Conservation (phyloP, 1,140 invertebrate species). For the Rhopalosiphum maidis region DNA sequence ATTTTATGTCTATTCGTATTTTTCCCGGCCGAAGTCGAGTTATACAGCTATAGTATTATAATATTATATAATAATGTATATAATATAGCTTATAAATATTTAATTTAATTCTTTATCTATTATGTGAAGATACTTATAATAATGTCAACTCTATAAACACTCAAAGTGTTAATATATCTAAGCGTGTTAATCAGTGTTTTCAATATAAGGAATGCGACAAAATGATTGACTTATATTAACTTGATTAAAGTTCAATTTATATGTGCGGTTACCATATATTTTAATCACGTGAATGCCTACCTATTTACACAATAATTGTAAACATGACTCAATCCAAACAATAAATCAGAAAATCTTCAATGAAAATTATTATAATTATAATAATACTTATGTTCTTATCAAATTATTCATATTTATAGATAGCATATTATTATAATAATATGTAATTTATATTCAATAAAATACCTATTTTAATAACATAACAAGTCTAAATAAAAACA, state of each 20-base stretch:
- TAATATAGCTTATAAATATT: neutral
- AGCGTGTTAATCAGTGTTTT: neutral
- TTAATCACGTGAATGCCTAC: neutral
- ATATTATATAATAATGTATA: too few species aligned
- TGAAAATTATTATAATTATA: neutral
- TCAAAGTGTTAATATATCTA: neutral
- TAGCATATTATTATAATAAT: neutral
- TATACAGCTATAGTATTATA: too few species aligned
- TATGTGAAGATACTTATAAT: neutral
- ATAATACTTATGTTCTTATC: neutral
- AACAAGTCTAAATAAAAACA: neutral
- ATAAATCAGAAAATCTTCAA: neutral
- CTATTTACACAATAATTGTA: neutral
- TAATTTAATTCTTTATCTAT: neutral
- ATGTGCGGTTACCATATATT: neutral
- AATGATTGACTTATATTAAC: neutral
- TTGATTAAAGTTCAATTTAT: neutral
- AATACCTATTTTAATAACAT: neutral
- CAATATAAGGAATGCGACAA: conserved; percentile 5
- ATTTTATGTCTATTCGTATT: too few species aligned
- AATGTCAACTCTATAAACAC: neutral
- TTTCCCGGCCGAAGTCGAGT: too few species aligned
- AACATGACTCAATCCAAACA: too few species aligned
- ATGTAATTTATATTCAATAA: neutral
- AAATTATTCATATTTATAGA: neutral